A percentile compares a stretch with the other conserved stretches of the same genome.
Conservation (phyloP, 2,113 vertebrate genomes). For the Fukomys damarensis region DNA sequence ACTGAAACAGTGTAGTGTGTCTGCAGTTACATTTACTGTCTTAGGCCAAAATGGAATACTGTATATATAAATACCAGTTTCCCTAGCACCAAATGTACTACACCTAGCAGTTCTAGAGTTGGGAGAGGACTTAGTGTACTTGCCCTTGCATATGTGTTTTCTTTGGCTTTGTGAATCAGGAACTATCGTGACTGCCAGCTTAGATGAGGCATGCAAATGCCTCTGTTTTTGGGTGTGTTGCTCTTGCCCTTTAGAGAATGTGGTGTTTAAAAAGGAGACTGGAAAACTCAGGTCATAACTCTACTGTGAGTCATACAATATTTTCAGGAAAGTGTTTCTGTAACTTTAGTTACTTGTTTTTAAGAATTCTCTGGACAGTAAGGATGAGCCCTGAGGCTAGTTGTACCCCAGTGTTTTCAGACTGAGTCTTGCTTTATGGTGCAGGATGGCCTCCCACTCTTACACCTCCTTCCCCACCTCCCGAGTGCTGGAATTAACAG, state of each 20-base stretch:
- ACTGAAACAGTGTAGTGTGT: neutral
- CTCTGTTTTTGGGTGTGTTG: slow-evolving; percentile 59
- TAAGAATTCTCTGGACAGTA: neutral
- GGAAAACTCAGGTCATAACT: slow-evolving; percentile 72
- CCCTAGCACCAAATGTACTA: neutral
- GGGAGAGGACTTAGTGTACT: neutral
- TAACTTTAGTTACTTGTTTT: slow-evolving; percentile 23
- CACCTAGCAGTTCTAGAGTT: neutral
- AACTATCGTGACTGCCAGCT: slow-evolving; percentile 35
- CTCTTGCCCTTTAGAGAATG: slow-evolving; percentile 63
- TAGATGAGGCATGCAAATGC: slow-evolving; percentile 36
- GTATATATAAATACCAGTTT: neutral
- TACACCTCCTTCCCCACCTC: neutral
- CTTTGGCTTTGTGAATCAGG: slow-evolving; percentile 44
- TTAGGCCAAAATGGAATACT: neutral
- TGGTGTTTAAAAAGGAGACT: slow-evolving; percentile 42
- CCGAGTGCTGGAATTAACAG: neutral
- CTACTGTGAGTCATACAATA: slow-evolving; percentile 59
- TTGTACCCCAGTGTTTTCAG: neutral
- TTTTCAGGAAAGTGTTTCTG: slow-evolving; percentile 20
- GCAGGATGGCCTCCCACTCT: neutral
- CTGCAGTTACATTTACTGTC: neutral
- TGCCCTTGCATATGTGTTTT: slow-evolving; percentile 20
- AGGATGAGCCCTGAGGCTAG: neutral
- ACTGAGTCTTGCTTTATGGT: neutral